Percentiles rank a stretch among this genome's conserved stretches.
These are phyloP conservation scores for Tetheella fluctuosa DNA, from an alignment of 2,888 invertebrate genomes.

Conservation along the genomic window DNA sequence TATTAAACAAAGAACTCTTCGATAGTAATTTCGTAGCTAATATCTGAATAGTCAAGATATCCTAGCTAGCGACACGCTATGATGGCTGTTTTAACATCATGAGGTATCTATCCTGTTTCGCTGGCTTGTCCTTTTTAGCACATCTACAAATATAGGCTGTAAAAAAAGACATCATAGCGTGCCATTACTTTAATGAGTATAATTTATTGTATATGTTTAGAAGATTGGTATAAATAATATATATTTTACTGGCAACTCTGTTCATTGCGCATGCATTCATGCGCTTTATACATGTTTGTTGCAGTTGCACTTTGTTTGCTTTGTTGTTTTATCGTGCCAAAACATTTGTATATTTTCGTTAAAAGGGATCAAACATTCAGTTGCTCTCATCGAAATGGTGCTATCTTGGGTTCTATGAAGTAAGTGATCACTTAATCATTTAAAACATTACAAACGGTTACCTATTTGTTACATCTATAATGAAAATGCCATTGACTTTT, in stretches of 20 bases:
- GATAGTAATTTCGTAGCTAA: too few relatives aligned
- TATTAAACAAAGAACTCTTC: too few relatives aligned
- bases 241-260: background rate
- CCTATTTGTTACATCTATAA: background rate
- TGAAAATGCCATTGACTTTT: background rate
- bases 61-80: too few relatives aligned
- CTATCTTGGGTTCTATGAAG: constrained; percentile 27
- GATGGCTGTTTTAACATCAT: too few relatives aligned
- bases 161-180: too few relatives aligned
- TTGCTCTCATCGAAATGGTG: constrained; percentile 16
- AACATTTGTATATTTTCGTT: background rate
- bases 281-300: constrained; percentile 21
- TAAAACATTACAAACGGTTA: constrained; percentile 29
- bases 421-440: constrained; percentile 28
- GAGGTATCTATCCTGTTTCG: too few relatives aligned
- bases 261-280: background rate
- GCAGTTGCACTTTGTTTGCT: constrained; percentile 41
- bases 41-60: too few relatives aligned
- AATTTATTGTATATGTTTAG: background rate
- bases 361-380: background rate
- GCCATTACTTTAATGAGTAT: too few relatives aligned
- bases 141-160: too few relatives aligned
- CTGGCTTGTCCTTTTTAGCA: too few relatives aligned
- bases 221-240: background rate
- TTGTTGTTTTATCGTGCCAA: constrained; percentile 23